Conservation (phyloP, 92 coral and sea anemone genomes). For the Epizoanthus ramosus region DNA sequence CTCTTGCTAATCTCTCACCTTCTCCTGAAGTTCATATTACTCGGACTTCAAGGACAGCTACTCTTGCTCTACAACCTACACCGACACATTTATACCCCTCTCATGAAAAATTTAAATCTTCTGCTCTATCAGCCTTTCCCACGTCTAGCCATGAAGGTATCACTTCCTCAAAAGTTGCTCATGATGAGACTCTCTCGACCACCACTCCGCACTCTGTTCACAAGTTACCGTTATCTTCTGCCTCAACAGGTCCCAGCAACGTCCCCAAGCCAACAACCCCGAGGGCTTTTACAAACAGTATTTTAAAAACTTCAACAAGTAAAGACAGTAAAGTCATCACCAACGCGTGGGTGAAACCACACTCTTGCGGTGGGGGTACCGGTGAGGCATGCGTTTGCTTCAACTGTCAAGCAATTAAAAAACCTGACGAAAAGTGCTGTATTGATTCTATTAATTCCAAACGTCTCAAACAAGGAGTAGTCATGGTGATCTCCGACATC, state of each 20-base stretch:
- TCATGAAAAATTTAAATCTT: constrained; percentile 33
- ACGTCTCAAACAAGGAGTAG: constrained; percentile 30
- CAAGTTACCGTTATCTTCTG: constrained; percentile 43
- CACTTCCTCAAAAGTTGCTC: constrained; percentile 26
- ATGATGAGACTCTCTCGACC: constrained; percentile 8
- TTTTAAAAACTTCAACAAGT: not conserved
- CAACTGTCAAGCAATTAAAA: constrained; percentile 65
- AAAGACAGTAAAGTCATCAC: constrained; percentile 11
- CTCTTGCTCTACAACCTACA: constrained; percentile 32
- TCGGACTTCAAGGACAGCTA: constrained; percentile 36
- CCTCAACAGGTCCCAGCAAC: constrained; percentile 39
- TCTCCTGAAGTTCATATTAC: constrained; percentile 35
- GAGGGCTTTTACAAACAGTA: constrained; percentile 24
- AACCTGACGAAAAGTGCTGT: constrained; percentile 61
- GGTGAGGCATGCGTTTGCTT: constrained; percentile 66
- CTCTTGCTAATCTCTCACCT: constrained; percentile 27
- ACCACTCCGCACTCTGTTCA: constrained; percentile 19
- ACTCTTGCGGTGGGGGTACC: constrained; percentile 34
- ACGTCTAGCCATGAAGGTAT: constrained; percentile 37
- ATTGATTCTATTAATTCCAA: constrained; percentile 41
- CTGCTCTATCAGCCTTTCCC: constrained; percentile 29
- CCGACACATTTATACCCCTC: constrained; percentile 22
- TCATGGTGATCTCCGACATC: constrained; percentile 23
- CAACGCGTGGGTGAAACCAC: constrained; percentile 12
- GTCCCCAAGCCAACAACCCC: constrained; percentile 23